Base-by-base conservation (phyloP, 64 coral and sea anemone genomes). In the Pocillopora verrucosa region DNA sequence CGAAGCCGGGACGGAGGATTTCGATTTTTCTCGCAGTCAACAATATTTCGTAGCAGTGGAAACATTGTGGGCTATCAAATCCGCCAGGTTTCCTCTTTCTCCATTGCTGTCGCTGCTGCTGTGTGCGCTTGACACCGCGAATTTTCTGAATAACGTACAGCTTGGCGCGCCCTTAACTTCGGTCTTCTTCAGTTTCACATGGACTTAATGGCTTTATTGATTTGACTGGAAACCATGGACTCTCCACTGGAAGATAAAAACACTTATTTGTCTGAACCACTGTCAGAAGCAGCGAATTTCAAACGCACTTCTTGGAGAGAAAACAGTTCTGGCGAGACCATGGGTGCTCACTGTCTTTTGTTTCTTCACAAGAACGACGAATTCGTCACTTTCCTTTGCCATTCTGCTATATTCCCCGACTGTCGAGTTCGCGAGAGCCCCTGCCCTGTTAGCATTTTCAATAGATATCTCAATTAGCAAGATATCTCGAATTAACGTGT, bases 291-390 rank as follows among this genome's bases (percentile, higher is more conserved):
- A 60, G 65, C 22, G 20, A 69, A 75, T 20, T 82, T 69, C 7
- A 57, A 86, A 78, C 76, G 59, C 9, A 92, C 84, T 75, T 92
- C 77, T 37, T 34, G 78, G 25, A 61, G 60, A 73, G 37, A 92
- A 88, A 80, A 92, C 91, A 78, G 88, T 86, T 17, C 41, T 80
- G 63, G 91, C 76, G 77, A 76, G 91, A 45, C 85, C 85, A 81
- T 88, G 76, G 24, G 67, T 73, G 57, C 78, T 56, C 37, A 79
- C 35, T 69, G 91, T 92, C 45, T 88, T 92, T 57, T 92, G 65
- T 70, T 79, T 51, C 63, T 80, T 63, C 14, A 92, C 90, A 65
- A 67, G 56, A 61, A 80, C 37, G 36, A 83, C 85, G 75, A 68
- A 87, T 25, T 60, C 77, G 26, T 58, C 76, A 65, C 78, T 56